Percentiles rank a stretch among this genome's conserved stretches.
These are phyloP conservation scores for Apostichopus japonicus DNA, from an alignment of 35 echinoderm and acorn worm species.

Conservation along the genomic window DNA sequence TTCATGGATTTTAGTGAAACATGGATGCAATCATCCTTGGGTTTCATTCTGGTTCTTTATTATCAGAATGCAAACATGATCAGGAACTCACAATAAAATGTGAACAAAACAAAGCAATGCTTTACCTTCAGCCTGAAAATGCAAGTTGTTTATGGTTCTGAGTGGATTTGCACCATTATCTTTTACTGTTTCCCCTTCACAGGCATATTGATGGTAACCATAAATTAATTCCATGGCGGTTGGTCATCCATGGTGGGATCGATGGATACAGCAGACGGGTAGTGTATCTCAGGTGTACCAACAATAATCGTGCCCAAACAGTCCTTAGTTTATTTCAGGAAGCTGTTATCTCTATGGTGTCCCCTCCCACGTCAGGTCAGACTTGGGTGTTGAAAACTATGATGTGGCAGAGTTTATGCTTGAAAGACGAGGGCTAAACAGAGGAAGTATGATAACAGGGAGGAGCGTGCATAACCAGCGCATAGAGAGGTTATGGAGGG, in stretches of 20 bases:
- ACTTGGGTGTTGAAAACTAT: conserved; percentile 61
- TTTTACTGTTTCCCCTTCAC: background rate
- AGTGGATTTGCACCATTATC: too few relatives aligned
- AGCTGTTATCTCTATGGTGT: conserved; percentile 42
- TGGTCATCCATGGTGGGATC: conserved; percentile 63
- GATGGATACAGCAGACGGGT: conserved; percentile 63
- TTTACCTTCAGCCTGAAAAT: too few relatives aligned
- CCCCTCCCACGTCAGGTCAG: conserved; percentile 49
- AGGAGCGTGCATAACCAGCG: conserved; percentile 65
- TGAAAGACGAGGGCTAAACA: background rate
- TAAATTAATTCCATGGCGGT: conserved; percentile 54
- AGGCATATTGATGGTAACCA: conserved; percentile 78
- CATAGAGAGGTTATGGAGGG: conserved; percentile 83
- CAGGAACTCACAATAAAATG: too few relatives aligned
- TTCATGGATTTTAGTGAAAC: too few relatives aligned
- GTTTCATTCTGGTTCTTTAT: too few relatives aligned
- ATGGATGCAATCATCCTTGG: too few relatives aligned
- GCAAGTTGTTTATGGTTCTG: too few relatives aligned
- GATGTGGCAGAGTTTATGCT: conserved; percentile 20
- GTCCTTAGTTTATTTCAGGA: conserved; percentile 44
- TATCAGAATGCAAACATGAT: too few relatives aligned
- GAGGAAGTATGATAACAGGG: conserved; percentile 59
- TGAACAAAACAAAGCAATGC: too few relatives aligned
- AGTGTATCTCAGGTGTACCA: conserved; percentile 13
- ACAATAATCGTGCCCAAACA: conserved; percentile 52